Conservation (phyloP, 2,888 invertebrate genomes). For the Synanthedon vespiformis region DNA sequence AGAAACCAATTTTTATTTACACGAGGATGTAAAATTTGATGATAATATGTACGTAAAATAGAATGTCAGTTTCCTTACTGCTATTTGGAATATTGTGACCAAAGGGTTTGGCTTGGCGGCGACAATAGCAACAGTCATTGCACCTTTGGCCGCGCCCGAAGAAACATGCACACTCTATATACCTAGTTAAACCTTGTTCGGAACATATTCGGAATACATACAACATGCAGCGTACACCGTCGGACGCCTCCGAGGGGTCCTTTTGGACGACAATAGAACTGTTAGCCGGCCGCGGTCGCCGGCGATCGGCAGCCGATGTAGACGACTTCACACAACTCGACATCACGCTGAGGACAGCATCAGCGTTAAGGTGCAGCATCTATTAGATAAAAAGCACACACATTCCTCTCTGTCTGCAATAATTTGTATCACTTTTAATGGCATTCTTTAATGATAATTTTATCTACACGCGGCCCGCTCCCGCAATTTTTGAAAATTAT, state of each 20-base stretch:
- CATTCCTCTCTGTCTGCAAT: not conserved
- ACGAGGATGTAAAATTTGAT: no score
- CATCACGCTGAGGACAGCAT: slow-evolving; percentile 29
- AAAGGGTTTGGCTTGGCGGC: slow-evolving; percentile 11
- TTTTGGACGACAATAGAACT: slow-evolving; percentile 76
- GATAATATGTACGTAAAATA: no score
- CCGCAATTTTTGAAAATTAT: no score
- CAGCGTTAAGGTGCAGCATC: slow-evolving; percentile 44
- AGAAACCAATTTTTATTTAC: no score
- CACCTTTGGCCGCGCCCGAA: slow-evolving; percentile 45
- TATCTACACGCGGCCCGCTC: no score
- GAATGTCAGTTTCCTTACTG: no score
- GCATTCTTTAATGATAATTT: not conserved
- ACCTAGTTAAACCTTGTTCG: slow-evolving; percentile 6
- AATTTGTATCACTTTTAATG: not conserved
- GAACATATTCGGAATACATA: not conserved
- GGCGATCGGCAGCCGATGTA: slow-evolving; percentile 54
- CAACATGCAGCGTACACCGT: slow-evolving; percentile 50
- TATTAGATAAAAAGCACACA: not conserved
- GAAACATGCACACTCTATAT: slow-evolving; percentile 48
- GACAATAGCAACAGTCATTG: slow-evolving; percentile 58
- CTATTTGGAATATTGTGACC: no score
- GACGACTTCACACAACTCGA: slow-evolving; percentile 34
- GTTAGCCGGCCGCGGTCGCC: slow-evolving; percentile 64
- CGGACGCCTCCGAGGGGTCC: slow-evolving; percentile 56